Evolutionary conservation across 1,140 invertebrate genomes (phyloP), one percentile per base, ranked within the genome.

Genomic region (Melitaea cinxia): DNA sequence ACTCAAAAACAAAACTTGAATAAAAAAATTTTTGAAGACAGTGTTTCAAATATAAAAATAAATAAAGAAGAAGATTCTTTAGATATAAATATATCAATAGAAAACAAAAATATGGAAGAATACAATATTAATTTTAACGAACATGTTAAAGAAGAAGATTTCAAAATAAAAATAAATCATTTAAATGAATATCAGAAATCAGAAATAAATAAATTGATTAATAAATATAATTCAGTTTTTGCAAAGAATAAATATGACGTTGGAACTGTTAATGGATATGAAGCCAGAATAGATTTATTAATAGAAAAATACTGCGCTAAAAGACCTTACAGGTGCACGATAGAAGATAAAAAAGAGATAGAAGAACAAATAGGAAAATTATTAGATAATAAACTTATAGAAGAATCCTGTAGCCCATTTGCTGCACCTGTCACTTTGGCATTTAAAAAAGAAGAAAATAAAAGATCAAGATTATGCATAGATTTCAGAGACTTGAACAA

Each of bases 1-100:
- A 66, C 39, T 12, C 61, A 70, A 28, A 70, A 73, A 57, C 37
- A 39, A 6, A 15, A 6, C n/a, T 50, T 54, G 49, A 19, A 63
- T 47, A n/a, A 54, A 42, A 19, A 62, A 15, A 37, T 54, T 26
- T 37, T n/a, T 23, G 24, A 42, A 54, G 15, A 23, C 12, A 53
- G n/a, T n/a, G n/a, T n/a, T n/a, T n/a, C n/a, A n/a, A n/a, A n/a
- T n/a, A n/a, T n/a, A n/a, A n/a, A n/a, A n/a, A n/a, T n/a, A n/a
- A n/a, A n/a, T n/a, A n/a, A n/a, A n/a, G n/a, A n/a, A n/a, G n/a
- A n/a, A n/a, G n/a, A n/a, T n/a, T n/a, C n/a, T n/a, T n/a, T n/a
- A n/a, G n/a, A n/a, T n/a, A n/a, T n/a, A n/a, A n/a, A 26, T 26
- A 26, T 26, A 26, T 6, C 2, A 33, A 33, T 4, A 4, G 30